Evolutionary conservation across 2,797 vertebrate genomes (phyloP), one percentile per base, ranked within the genome.

Genomic region (Notoglanidium macrostoma): DNA sequence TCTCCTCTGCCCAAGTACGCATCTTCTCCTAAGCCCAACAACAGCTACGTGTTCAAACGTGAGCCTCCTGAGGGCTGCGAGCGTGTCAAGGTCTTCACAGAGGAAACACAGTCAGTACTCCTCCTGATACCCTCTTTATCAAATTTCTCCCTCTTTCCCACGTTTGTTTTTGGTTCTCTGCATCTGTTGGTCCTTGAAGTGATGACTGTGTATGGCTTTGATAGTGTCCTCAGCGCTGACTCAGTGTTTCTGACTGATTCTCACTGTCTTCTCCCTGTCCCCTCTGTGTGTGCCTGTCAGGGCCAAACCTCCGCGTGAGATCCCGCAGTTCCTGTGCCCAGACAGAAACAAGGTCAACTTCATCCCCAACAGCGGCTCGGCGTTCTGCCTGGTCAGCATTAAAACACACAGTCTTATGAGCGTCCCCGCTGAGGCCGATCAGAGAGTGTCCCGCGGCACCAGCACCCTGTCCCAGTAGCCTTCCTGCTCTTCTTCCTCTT

Each of bases 341-440:
- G 97, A 97, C 94, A 97, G 96, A 93, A 97, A 97, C 94, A 97
- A 97, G 95, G 97, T 97, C 92, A 97, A 97, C 95, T 97, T 97
- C 92, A 96, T 97, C 92, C 97, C 97, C 57, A 97, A 97, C 93
- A 97, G 96, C 65, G 96, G 97, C 88, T 97, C 97, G 84, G 97
- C 97, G 19, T 97, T 97, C 94, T 97, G 97, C 94, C 95, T 97
- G 63, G 96, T 97, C 93, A 97, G 96, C 92, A 97, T 97, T 92
- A 97, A 96, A 92, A 96, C 96, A 0, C 96, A 94, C 82, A 86
- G 93, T 68, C 63, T 85, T 23, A 83, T 70, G n/a, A 95, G 96
- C 19, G 90, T 95, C 87, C 95, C 88, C 0, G 21, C 85, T 0
- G 90, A 91, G 84, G 86, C 87, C 0, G 90, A 91, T 78, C 87